Evolutionary conservation across 2,113 vertebrate genomes (phyloP), one percentile per base, ranked within the genome.

Genomic region (Aldabrachelys gigantea): DNA sequence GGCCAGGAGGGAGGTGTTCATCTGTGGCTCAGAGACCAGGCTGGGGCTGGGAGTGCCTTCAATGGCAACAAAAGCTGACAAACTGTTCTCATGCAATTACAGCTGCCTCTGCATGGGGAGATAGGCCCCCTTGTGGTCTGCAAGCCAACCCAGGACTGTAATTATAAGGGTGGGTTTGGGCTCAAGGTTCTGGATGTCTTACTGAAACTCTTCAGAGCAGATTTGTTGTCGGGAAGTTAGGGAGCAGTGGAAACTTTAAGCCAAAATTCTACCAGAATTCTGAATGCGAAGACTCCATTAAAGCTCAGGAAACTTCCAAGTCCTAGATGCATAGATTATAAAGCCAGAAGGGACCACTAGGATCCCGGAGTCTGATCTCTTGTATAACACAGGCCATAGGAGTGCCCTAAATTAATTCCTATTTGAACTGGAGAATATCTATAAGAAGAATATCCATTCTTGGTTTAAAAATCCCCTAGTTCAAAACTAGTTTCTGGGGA

Each of bases 31-130:
- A 27, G 75, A 78, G 75, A 72, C 19, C n/a, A 22, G 11, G 11
- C 75, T 47, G 41, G 24, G 24, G 27, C 13, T 72, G 75, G 24
- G 75, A 14, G 16, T 24, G 21, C 22, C 4, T 44, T 76, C 75
- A 27, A 5, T 47, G 75, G 13, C 75, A 57, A 0, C 84, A 56
- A 12, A 0, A 0, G n/a, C 21, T 35, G 0, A 1, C 25, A 82
- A 22, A 21, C 59, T 2, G 0, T 41, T 75, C 3, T 31, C 69
- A 35, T 27, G 38, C 75, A 57, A 41, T 0, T 1, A 38, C 24
- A 44, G 82, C 6, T 7, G 17, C 54, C 85, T 5, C 8, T n/a
- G 80, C 35, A 5, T 8, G 1, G 0, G 0, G 14, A 22, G 22
- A 10, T 47, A 56, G 8, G 17, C 44, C 89, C 2, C 1, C 13